Percentiles rank a stretch among this genome's conserved stretches.
Evolutionary conservation across 2,113 vertebrate species (phyloP).

Genomic region (Colistium nudipinnis): DNA sequence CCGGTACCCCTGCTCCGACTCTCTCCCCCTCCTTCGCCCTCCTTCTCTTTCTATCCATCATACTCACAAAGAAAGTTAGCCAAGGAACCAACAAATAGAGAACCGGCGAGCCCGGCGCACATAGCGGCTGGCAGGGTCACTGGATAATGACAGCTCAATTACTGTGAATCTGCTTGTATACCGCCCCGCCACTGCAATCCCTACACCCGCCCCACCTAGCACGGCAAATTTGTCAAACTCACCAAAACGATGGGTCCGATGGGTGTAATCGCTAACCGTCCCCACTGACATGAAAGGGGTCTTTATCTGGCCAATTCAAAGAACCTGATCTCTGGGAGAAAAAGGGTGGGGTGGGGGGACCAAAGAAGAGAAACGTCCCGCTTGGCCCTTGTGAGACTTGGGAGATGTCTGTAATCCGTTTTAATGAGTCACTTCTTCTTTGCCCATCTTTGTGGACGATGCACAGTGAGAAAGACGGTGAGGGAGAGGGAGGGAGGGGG

Average conservation of each 20-base stretch:
- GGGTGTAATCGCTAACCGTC: slow-evolving; percentile 82
- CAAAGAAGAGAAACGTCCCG: slow-evolving; percentile 61
- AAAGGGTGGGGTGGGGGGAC: slow-evolving; percentile 19
- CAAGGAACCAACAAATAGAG: slow-evolving; percentile 89
- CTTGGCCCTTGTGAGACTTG: slow-evolving; percentile 61
- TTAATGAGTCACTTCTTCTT: slow-evolving; percentile 81
- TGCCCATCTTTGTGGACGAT: slow-evolving; percentile 78
- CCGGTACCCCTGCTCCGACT: slow-evolving; percentile 60
- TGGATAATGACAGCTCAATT: slow-evolving; percentile 87
- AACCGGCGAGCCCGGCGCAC: slow-evolving; percentile 62
- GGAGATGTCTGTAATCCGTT: slow-evolving; percentile 78
- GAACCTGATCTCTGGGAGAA: slow-evolving; percentile 78
- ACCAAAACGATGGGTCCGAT: slow-evolving; percentile 76
- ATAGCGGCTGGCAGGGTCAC: slow-evolving; percentile 74
- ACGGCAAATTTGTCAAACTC: slow-evolving; percentile 79
- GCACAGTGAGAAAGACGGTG: slow-evolving; percentile 61
- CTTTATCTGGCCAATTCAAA: slow-evolving; percentile 83
- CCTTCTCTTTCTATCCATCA: slow-evolving; percentile 71
- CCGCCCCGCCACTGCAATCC: slow-evolving; percentile 32
- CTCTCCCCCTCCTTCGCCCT: slow-evolving; percentile 60
- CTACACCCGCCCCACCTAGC: slow-evolving; percentile 61
- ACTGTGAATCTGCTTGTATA: slow-evolving; percentile 78
- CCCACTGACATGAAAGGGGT: slow-evolving; percentile 78
- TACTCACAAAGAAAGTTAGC: slow-evolving; percentile 84
- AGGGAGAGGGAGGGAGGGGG: slow-evolving; percentile 44